Conservation (phyloP, 2,888 invertebrate species). For the Macroteleia sp. region DNA sequence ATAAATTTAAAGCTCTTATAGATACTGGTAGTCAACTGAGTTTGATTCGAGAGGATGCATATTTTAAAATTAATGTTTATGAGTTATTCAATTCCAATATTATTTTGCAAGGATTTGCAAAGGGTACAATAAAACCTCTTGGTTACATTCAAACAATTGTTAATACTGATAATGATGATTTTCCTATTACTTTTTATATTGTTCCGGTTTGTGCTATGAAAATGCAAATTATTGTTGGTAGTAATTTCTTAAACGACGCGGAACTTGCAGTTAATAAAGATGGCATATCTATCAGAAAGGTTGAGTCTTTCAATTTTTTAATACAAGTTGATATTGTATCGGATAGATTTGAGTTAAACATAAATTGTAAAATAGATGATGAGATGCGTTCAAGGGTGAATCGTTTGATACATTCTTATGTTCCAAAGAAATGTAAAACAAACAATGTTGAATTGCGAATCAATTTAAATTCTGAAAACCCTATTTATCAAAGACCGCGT, state of each 20-base stretch:
- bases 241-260: conserved; percentile 12
- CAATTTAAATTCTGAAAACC: conserved; percentile 67
- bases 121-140: conserved; percentile 5
- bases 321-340: neutral
- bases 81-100: conserved; percentile 1
- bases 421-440: conserved; percentile 61
- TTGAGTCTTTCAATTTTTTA: conserved; percentile 1
- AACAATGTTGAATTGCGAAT: conserved; percentile 68
- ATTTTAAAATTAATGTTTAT: neutral
- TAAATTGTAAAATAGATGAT: neutral
- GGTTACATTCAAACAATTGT: conserved; percentile 8
- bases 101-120: conserved; percentile 10
- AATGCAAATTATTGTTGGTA: conserved; percentile 14
- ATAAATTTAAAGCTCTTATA: conserved; percentile 8
- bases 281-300: conserved; percentile 16
- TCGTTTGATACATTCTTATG: conserved; percentile 61
- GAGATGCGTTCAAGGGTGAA: conserved; percentile 24
- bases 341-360: neutral
- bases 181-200: conserved; percentile 12
- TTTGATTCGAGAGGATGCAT: conserved; percentile 12
- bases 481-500: conserved; percentile 65
- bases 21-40: conserved; percentile 16
- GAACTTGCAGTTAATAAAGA: conserved; percentile 10
- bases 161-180: conserved; percentile 2
- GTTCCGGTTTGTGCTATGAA: conserved; percentile 16